Evolutionary conservation across 2,797 vertebrate species (phyloP), one percentile per base, ranked within the genome.

Genomic region (Sciurus vulgaris): DNA sequence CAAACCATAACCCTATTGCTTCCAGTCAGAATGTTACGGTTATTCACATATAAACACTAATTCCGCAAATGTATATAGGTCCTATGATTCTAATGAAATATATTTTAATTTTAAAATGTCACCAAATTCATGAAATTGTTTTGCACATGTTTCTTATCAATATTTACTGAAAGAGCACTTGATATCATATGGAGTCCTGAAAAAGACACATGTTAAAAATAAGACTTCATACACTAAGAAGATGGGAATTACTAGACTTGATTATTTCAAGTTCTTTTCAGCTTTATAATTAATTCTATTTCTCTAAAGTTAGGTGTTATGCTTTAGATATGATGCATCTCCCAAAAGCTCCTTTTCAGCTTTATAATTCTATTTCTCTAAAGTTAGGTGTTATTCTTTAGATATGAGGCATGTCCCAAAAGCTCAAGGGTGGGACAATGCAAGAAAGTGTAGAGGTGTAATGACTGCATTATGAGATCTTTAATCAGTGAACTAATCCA

Each of bases 51-150:
- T 51, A n/a, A 77, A 26, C 4, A 90, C 3, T 77, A 72, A 65
- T 90, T 93, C 94, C 72, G 28, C 78, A 88, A 83, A 83, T 51
- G 2, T 54, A 24, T 41, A 8, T 30, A 49, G 5, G 76, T 81
- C 3, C 1, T 73, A 92, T 81, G 18, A 7, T 41, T 85, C 38
- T 86, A 79, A 69, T 61, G 44, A 92, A 95, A 84, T 78, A 15
- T 38, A 93, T 41, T 44, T 85, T 90, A 82, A 90, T 78, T 85
- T 74, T 92, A 70, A 83, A 95, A 78, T 38, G 22, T 74, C 24
- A 83, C 41, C 54, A 82, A 90, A 78, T 76, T 86, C 2, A 78
- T 85, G 89, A 73, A 92, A 18, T 12, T 26, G 17, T 1, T 82
- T 85, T 33, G 20, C 22, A 73, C 0, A 30, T 87, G 28, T 44